phyloP scores from a whole-genome alignment of 2,797 vertebrate species.

The Falco naumanni region DNA sequence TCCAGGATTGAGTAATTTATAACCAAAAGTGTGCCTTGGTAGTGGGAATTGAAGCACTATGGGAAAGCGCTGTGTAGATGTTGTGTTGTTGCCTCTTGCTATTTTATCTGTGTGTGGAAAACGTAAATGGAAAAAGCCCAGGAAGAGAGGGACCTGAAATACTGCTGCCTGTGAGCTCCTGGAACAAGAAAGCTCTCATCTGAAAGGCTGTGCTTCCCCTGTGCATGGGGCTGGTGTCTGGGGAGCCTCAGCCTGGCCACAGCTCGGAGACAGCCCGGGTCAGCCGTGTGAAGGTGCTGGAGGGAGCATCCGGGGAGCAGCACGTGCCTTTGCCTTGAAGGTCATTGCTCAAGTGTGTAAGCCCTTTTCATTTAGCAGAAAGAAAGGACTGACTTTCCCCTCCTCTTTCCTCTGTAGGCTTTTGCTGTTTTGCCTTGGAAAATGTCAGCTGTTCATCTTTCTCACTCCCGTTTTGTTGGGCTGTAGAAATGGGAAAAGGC shows the following conservation, averaged over 20 bases:
- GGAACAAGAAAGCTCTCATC: background rate
- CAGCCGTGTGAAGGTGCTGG: background rate
- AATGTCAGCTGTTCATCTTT: background rate
- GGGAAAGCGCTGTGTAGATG: background rate
- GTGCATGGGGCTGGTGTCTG: background rate
- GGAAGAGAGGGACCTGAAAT: background rate
- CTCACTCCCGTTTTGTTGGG: background rate
- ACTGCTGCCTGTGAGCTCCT: background rate
- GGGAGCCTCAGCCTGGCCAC: background rate
- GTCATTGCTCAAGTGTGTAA: background rate
- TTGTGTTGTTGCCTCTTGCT: background rate
- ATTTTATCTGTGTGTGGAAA: background rate
- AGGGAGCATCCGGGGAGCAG: background rate
- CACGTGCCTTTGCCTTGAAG: background rate
- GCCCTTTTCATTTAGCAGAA: background rate
- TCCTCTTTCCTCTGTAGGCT: background rate
- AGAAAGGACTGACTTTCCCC: background rate
- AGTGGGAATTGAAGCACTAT: background rate
- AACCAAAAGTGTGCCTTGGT: fast-evolving
- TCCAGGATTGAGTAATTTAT: background rate
- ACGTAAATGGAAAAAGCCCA: fast-evolving
- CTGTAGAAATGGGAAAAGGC: background rate
- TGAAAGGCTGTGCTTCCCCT: fast-evolving
- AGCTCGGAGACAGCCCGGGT: fast-evolving
- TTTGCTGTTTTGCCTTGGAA: background rate